phyloP scores from a whole-genome alignment of 2,113 vertebrate species.

The Scytalopus superciliaris region DNA sequence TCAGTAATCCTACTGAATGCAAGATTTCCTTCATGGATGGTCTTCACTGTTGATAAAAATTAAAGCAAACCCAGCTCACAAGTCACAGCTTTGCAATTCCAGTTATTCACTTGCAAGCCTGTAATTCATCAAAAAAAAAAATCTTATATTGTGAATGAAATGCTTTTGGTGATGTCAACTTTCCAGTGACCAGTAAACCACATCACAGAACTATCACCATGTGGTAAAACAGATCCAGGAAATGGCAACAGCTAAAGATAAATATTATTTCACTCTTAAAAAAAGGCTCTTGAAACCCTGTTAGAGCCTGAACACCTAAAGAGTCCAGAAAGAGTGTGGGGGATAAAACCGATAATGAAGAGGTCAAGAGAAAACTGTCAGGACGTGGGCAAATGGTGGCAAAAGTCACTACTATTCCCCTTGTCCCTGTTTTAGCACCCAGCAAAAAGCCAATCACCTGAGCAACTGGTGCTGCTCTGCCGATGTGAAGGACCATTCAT shows the following conservation, averaged over 20 bases:
- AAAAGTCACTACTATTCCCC: not conserved
- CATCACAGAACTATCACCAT: constrained; percentile 61
- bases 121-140: constrained; percentile 38
- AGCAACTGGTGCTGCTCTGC: not conserved
- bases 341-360: not conserved
- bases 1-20: not conserved
- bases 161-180: constrained; percentile 61
- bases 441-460: not conserved
- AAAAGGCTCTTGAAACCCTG: constrained; percentile 17
- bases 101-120: constrained; percentile 28
- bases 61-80: not conserved
- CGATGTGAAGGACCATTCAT: not conserved
- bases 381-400: not conserved
- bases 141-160: constrained; percentile 65
- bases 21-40: not conserved
- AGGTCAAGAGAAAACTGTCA: not conserved
- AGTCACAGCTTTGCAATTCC: not conserved
- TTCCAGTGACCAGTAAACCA: constrained; percentile 70
- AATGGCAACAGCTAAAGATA: constrained; percentile 46
- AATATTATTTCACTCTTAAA: constrained; percentile 47
- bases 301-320: not conserved
- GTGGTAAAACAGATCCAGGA: constrained; percentile 47
- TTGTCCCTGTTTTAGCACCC: fast-evolving
- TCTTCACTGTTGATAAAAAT: not conserved
- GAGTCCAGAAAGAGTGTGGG: not conserved